Percentiles rank a stretch among this genome's conserved stretches.
phyloP scores from a whole-genome alignment of 2,113 vertebrate genomes.

The Cyanoramphus novaezelandiae region DNA sequence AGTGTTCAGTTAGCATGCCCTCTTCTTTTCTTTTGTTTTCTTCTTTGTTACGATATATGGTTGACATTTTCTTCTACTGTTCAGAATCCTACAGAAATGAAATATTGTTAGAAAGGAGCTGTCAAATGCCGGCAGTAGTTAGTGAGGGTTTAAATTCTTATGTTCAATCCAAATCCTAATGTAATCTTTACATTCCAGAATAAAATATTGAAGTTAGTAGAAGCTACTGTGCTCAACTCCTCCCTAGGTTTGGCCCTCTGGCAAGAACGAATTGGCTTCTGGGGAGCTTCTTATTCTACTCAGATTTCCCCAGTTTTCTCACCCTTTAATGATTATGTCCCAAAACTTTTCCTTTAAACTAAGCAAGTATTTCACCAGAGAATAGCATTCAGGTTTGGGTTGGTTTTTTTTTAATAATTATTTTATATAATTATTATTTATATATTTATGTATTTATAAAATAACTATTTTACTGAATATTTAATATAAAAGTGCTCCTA shows the following conservation, averaged over 20 bases:
- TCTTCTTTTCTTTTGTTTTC: not conserved
- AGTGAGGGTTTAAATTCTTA: not conserved
- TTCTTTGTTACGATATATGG: not conserved
- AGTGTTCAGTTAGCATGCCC: not conserved
- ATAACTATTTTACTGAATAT: not conserved
- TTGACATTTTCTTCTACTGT: not conserved
- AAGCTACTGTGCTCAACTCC: fast-evolving
- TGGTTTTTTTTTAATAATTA: too few relatives aligned
- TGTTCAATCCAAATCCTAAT: not conserved
- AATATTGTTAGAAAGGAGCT: not conserved
- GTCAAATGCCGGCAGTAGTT: not conserved
- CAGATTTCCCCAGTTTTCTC: not conserved
- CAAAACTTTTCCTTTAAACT: not conserved
- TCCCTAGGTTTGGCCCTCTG: not conserved
- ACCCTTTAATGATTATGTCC: not conserved
- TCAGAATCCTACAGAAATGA: not conserved
- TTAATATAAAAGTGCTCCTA: not conserved
- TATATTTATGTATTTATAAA: too few relatives aligned
- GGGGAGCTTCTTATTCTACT: not conserved
- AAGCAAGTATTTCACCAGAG: not conserved
- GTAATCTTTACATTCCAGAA: not conserved
- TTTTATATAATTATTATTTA: too few relatives aligned
- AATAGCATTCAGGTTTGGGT: not conserved
- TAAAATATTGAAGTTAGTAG: not conserved
- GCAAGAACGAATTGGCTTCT: not conserved